These are phyloP conservation scores for Papilio helenus DNA, from an alignment of 1,140 invertebrate species.

Conservation along the genomic window DNA sequence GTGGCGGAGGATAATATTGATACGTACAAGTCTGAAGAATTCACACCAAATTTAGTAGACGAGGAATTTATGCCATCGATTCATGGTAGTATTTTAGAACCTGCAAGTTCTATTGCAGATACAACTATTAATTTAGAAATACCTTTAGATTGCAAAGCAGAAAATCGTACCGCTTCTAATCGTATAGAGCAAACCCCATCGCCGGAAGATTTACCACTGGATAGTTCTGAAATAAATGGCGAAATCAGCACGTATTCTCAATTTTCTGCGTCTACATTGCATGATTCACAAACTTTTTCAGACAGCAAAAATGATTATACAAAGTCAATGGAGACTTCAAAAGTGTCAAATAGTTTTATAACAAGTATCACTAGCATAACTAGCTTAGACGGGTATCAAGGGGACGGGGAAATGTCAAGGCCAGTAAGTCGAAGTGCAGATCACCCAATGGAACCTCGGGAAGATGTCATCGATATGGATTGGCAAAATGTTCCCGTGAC, in stretches of 20 bases:
- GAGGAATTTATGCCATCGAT: slow-evolving; percentile 82
- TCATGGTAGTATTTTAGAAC: slow-evolving; percentile 81
- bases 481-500: slow-evolving; percentile 82
- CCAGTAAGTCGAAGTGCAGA: slow-evolving; percentile 90
- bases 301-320: slow-evolving; percentile 83
- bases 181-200: slow-evolving; percentile 90
- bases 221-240: slow-evolving; percentile 84
- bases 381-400: slow-evolving; percentile 93
- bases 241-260: slow-evolving; percentile 81
- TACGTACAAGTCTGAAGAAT: slow-evolving; percentile 38
- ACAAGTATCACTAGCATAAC: slow-evolving; percentile 93
- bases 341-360: slow-evolving; percentile 88
- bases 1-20: slow-evolving; percentile 13
- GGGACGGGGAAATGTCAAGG: slow-evolving; percentile 92
- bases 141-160: slow-evolving; percentile 80
- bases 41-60: slow-evolving; percentile 56
- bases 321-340: slow-evolving; percentile 84
- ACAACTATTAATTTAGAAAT: slow-evolving; percentile 85
- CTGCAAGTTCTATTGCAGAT: slow-evolving; percentile 80
- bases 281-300: slow-evolving; percentile 81
- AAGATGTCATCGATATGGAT: slow-evolving; percentile 79
- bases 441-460: slow-evolving; percentile 83
- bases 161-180: slow-evolving; percentile 68
- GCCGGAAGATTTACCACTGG: slow-evolving; percentile 91
- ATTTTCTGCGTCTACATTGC: slow-evolving; percentile 74